phyloP scores from a whole-genome alignment of 2,113 vertebrate genomes.

The Sapajus apella region DNA sequence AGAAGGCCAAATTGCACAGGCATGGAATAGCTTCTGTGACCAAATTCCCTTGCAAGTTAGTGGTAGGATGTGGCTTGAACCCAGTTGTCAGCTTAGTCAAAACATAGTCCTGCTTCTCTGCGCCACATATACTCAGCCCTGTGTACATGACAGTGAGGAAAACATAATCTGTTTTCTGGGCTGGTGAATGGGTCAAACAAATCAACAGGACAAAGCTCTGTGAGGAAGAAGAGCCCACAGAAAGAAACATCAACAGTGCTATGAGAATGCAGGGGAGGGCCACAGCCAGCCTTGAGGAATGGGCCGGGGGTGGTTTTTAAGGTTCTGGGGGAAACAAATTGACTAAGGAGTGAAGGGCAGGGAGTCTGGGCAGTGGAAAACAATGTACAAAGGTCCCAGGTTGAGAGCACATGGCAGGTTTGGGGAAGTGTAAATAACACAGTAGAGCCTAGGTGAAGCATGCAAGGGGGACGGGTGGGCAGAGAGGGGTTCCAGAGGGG shows the following conservation, averaged over 20 bases:
- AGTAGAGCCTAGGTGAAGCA: neutral
- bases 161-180: neutral
- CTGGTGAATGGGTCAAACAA: neutral
- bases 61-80: neutral
- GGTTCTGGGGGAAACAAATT: neutral
- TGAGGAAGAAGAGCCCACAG: neutral
- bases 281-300: neutral
- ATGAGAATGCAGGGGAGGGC: neutral
- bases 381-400: neutral
- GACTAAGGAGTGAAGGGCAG: neutral
- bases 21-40: neutral
- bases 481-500: neutral
- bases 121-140: neutral
- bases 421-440: neutral
- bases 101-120: no score
- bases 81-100: neutral
- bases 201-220: neutral
- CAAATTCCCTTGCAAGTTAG: neutral
- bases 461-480: neutral
- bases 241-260: neutral
- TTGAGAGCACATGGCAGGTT: neutral
- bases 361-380: neutral
- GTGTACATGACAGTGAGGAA: neutral
- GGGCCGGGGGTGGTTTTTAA: neutral
- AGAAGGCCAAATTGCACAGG: neutral